Evolutionary conservation across 1,140 invertebrate species (phyloP), one percentile per base, ranked within the genome.

Genomic region (Heliconius hewitsoni): DNA sequence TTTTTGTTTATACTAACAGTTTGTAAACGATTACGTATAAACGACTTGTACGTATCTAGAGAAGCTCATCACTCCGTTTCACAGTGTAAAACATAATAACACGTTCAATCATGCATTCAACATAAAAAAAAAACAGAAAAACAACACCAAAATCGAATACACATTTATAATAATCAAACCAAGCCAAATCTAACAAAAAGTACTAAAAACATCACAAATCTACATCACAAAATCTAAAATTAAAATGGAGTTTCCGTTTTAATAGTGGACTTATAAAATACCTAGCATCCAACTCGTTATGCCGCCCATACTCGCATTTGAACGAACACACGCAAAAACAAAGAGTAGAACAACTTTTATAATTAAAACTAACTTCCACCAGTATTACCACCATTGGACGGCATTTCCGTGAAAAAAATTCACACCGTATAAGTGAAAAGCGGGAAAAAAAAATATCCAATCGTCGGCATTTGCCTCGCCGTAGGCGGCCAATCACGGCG

Each of bases 381-480:
- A 52, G 50, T 52, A 52, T 52, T 52, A 52, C 50, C 85, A 89
- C 83, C 86, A 94, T 94, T 94, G 93, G 92, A 80, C 82, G 86
- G 81, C 78, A 86, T 93, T 92, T 91, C 89, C 91, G 87, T 86
- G 86, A 86, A 90, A 93, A 93, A 94, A 93, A 91, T 75, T 73
- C 81, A 83, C 76, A 81, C 88, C 88, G 89, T 91, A 89, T 90
- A 93, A 90, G 91, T 94, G 90, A 90, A 93, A 93, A 93, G 91
- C 85, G 88, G 88, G 85, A 81, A 89, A 92, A 94, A 94, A 94
- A 91, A 89, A 85, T 85, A 84, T 82, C 93, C 93, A 93, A 93
- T 93, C 84, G 91, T 78, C 82, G 81, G 70, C 79, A 71, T 81
- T 80, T 79, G 84, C 71, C 79, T 52, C 55, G 30, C 73, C 77